Conservation (phyloP, 92 coral and sea anemone species). For the Porites evermanni region DNA sequence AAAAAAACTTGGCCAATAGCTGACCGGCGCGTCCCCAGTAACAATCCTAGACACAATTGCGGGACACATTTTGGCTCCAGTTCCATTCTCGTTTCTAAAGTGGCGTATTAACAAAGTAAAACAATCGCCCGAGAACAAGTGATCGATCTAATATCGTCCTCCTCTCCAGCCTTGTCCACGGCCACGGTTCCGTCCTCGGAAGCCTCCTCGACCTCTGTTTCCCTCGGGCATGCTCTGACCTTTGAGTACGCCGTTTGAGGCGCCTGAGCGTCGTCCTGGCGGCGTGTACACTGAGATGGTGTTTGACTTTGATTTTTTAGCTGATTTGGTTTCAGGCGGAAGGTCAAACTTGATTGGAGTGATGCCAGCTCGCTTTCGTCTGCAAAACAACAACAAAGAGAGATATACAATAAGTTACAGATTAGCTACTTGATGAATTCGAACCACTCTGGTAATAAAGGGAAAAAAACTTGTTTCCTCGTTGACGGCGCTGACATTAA, state of each 20-base stretch:
- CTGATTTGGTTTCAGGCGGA: conserved; percentile 83
- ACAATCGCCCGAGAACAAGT: neutral
- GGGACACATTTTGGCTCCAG: no score
- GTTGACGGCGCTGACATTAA: conserved; percentile 36
- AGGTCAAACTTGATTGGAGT: conserved; percentile 96
- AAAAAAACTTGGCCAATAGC: no score
- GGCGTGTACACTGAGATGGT: conserved; percentile 68
- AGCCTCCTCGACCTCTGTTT: conserved; percentile 62
- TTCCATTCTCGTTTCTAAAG: no score
- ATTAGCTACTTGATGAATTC: no score
- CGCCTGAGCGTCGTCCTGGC: conserved; percentile 71
- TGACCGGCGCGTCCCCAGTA: no score
- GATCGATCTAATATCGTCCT: conserved; percentile 44
- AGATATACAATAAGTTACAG: neutral
- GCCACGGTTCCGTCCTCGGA: conserved; percentile 67
- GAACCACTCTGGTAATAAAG: no score
- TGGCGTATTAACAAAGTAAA: neutral
- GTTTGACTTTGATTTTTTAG: conserved; percentile 51
- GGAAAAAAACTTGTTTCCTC: conserved; percentile 14
- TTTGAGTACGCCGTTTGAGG: conserved; percentile 88
- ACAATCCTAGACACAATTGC: no score
- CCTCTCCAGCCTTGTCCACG: conserved; percentile 66
- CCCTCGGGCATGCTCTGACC: conserved; percentile 94
- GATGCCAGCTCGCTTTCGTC: conserved; percentile 97
- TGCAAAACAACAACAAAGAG: conserved; percentile 29